Evolutionary conservation across 2,888 invertebrate genomes (phyloP).

Genomic region (Nycteola revayana): DNA sequence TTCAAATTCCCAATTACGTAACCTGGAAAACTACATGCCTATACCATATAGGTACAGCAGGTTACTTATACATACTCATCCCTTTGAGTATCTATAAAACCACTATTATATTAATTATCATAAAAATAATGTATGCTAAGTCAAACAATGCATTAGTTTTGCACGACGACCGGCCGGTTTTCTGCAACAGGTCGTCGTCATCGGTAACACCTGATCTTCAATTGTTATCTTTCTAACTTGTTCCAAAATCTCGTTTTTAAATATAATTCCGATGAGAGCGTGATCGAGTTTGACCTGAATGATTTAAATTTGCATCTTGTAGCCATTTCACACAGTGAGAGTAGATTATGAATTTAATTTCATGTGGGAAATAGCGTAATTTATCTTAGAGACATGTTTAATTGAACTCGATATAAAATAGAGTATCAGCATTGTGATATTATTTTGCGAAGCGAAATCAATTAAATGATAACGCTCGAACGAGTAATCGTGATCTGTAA

Average conservation of each 20-base stretch:
- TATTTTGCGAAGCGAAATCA: too few relatives aligned
- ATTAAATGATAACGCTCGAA: too few relatives aligned
- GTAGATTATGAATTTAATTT: constrained; percentile 21
- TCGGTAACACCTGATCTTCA: constrained; percentile 52
- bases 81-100: constrained; percentile 25
- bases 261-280: constrained; percentile 68
- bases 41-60: too few relatives aligned
- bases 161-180: constrained; percentile 36
- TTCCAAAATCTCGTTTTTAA: constrained; percentile 54
- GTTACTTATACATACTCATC: too few relatives aligned
- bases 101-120: constrained; percentile 20
- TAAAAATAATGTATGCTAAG: constrained; percentile 30
- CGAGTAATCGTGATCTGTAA: too few relatives aligned
- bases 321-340: constrained; percentile 35
- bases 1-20: too few relatives aligned
- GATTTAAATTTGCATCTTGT: constrained; percentile 54
- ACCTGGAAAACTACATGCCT: too few relatives aligned
- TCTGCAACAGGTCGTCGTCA: constrained; percentile 37
- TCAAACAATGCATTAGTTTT: too few relatives aligned
- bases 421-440: too few relatives aligned
- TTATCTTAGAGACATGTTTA: constrained; percentile 8
- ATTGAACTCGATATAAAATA: too few relatives aligned
- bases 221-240: constrained; percentile 56
- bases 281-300: constrained; percentile 57
- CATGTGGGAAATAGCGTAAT: constrained; percentile 24